These are phyloP conservation scores for Parnassius apollo DNA, from an alignment of 2,888 invertebrate species.

Conservation along the genomic window DNA sequence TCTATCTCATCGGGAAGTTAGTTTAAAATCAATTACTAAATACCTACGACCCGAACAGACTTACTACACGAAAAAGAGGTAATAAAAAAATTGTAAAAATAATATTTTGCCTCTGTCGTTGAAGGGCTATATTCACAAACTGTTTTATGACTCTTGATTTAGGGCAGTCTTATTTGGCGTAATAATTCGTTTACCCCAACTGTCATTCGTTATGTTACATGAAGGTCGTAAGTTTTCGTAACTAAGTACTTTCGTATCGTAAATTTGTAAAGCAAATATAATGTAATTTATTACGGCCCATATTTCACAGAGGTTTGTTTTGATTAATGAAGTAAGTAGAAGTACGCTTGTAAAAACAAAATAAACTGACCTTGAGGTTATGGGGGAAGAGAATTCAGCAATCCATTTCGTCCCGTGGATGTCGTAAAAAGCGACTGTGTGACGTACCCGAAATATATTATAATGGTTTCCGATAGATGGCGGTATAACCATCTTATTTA, in stretches of 20 bases:
- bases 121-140: neutral
- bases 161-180: neutral
- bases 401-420: no score
- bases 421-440: no score
- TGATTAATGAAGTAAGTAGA: conserved; percentile 12
- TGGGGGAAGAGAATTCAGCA: no score
- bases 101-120: neutral
- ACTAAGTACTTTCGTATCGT: conserved; percentile 22
- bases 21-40: no score
- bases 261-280: conserved; percentile 27
- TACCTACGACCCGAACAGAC: no score
- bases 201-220: conserved; percentile 5
- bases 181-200: conserved; percentile 15
- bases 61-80: no score
- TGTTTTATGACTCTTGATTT: conserved; percentile 4
- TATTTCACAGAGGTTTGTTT: conserved; percentile 14
- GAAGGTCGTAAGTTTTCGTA: conserved; percentile 21
- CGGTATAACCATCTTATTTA: no score
- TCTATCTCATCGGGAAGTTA: no score
- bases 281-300: conserved; percentile 16
- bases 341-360: conserved; percentile 5
- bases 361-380: neutral
- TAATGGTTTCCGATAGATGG: no score
- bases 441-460: no score
- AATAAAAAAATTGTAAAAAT: no score